Evolutionary conservation across 2,888 invertebrate genomes (phyloP), one percentile per base, ranked within the genome.

Genomic region (Caenorhabditis wallacei): DNA sequence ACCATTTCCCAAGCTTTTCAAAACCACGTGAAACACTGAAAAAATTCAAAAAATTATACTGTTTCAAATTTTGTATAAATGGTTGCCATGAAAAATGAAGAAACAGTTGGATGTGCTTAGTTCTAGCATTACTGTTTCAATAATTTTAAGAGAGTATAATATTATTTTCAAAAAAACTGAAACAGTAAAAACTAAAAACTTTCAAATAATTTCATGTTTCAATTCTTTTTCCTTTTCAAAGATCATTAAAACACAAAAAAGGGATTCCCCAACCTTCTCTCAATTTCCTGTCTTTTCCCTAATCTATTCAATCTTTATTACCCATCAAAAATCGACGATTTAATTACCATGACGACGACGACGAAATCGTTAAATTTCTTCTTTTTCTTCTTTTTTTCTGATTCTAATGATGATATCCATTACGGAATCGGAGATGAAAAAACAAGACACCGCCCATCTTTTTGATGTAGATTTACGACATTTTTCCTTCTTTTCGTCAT

Each of bases 271-370:
- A 40, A 40, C 2, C 2, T 2, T 8, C 2, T 40, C 35, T 4
- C 35, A 35, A 13, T 40, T 40, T 40, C 40, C 40, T 40, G 40
- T 40, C 2, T 40, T 40, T 2, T 40, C 40, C 11, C 40, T 13
- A 40, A 40, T 30, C 30, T 30, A 3, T 30, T 40, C 40, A 5
- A 40, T 16, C 54, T 54, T 54, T 37, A 54, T 53, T 51, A 35
- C 59, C 30, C 30, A 5, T 30, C 30, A 30, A 30, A 30, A 30
- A 8, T 5, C 3, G 30, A 30, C 3, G 30, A 57, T 59, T 59
- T 59, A 40, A 54, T 59, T 59, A 18, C 37, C 48, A 71, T 40
- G 61, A 75, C 56, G 66, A 54, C 56, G 66, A 54, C 64, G 61
- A 35, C 53, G 40, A 40, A 40, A 40, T 40, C 40, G 40, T 40